Conservation (phyloP, 2,888 invertebrate genomes). For the Lasioglossum figueresi region DNA sequence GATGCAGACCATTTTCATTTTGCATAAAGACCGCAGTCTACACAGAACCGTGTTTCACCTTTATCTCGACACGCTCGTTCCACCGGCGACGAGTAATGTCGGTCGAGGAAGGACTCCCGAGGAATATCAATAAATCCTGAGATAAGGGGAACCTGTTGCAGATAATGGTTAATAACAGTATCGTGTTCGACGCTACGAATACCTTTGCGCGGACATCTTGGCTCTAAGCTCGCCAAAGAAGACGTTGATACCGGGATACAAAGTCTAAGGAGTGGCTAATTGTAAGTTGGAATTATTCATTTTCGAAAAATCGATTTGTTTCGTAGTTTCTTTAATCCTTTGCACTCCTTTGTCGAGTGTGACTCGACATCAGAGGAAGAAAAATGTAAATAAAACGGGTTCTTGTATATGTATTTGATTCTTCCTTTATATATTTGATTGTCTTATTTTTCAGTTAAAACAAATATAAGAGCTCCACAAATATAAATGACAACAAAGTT, state of each 20-base stretch:
- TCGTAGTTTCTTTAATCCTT: too few species aligned
- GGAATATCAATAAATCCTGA: conserved; percentile 30
- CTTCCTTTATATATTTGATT: too few species aligned
- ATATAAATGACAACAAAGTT: too few species aligned
- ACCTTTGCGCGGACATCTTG: background rate
- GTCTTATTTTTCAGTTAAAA: too few species aligned
- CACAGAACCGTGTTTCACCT: conserved; percentile 17
- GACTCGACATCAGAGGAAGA: too few species aligned
- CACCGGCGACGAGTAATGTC: conserved; percentile 23
- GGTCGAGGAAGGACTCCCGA: conserved; percentile 1
- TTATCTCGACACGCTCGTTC: conserved; percentile 46
- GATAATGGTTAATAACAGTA: conserved; percentile 20
- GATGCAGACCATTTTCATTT: background rate
- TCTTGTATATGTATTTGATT: too few species aligned
- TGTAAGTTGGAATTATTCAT: too few species aligned
- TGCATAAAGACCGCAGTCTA: background rate
- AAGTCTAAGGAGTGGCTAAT: background rate
- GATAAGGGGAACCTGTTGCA: conserved; percentile 34
- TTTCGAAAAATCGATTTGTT: too few species aligned
- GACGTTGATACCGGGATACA: background rate
- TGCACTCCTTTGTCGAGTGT: too few species aligned
- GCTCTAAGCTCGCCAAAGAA: background rate
- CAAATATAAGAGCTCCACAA: too few species aligned
- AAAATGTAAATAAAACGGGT: too few species aligned
- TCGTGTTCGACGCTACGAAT: background rate